Base-by-base conservation (phyloP, 2,113 vertebrate species). In the Procavia capensis region DNA sequence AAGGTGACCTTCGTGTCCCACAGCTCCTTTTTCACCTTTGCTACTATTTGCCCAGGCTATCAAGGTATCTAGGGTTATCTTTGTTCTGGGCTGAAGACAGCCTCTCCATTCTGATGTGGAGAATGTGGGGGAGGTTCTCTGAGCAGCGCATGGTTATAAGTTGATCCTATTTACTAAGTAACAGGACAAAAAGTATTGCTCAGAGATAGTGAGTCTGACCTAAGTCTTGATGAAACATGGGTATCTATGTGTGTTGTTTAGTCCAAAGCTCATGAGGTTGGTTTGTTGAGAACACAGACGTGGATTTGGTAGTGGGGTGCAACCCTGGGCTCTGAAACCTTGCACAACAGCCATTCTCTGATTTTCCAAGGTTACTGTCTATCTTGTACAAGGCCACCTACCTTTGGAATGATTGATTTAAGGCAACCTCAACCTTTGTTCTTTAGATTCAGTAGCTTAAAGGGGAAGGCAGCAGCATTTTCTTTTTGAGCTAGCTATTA, bases 401-500 rank as follows among this genome's bases (percentile, higher is more conserved):
- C 82, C 98, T 98, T 96, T 98, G 98, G 97, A 98, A 98, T 97
- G 96, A 98, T 96, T 97, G 98, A 98, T 98, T 95, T 96, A 98
- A 97, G 86, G 88, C 91, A 94, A 74, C 57, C 31, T 84, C 97
- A 98, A 98, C 98, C 98, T 98, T 98, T 98, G 98, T 97, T 96
- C 98, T 97, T 89, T 95, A 97, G 95, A 86, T 81, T 97, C 70
- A 63, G 63, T 54, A 92, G 97, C 95, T 97, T 64, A 93, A 97
- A 78, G 63, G 81, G 85, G 87, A 97, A 96, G 86, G 70, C 95
- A 91, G 70, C 75, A 81, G 93, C 89, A 83, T 88, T 90, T 94
- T 96, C 57, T 79, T 96, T 91, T 54, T 36, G 50, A 92, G 90
- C 25, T 50, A 70, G 66, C 63, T 88, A 80, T 90, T 64, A 85